A percentile compares a stretch with the other conserved stretches of the same genome.
Conservation (phyloP, 2,888 invertebrate species). For the Idaea dimidiata region DNA sequence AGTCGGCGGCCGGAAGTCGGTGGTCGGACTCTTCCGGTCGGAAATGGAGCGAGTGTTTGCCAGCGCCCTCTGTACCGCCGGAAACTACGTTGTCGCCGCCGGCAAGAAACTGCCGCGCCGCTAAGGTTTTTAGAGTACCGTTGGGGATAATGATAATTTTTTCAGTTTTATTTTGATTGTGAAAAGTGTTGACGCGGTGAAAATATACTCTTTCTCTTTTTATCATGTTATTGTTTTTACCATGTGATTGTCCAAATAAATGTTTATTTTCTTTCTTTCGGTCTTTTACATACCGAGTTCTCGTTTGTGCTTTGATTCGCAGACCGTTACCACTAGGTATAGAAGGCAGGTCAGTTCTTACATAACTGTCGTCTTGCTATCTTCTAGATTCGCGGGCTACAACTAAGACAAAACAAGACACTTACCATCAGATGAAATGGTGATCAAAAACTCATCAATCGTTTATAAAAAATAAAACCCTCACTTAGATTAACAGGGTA, state of each 20-base stretch:
- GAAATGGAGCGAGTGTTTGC: conserved; percentile 76
- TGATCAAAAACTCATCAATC: too few species aligned
- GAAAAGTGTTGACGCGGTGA: neutral
- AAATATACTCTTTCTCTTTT: neutral
- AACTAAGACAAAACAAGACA: too few species aligned
- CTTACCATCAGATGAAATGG: too few species aligned
- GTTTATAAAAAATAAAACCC: too few species aligned
- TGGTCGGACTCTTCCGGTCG: conserved; percentile 65
- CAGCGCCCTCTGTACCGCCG: conserved; percentile 60
- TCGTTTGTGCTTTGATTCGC: too few species aligned
- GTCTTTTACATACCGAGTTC: too few species aligned
- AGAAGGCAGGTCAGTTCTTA: too few species aligned
- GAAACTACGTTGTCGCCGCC: conserved; percentile 57
- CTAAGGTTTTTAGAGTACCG: conserved; percentile 20
- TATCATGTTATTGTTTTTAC: neutral
- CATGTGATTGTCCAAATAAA: neutral
- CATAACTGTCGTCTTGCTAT: too few species aligned
- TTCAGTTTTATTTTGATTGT: conserved; percentile 1
- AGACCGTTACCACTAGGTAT: too few species aligned
- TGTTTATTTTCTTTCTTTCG: neutral
- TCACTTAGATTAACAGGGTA: too few species aligned
- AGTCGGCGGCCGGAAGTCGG: conserved; percentile 69
- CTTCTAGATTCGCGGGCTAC: too few species aligned
- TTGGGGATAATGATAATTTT: conserved; percentile 12
- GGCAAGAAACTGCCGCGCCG: conserved; percentile 31